A percentile compares a stretch with the other conserved stretches of the same genome.
phyloP scores from a whole-genome alignment of 2,797 vertebrate species.

The Acrossocheilus wenchowensis region DNA sequence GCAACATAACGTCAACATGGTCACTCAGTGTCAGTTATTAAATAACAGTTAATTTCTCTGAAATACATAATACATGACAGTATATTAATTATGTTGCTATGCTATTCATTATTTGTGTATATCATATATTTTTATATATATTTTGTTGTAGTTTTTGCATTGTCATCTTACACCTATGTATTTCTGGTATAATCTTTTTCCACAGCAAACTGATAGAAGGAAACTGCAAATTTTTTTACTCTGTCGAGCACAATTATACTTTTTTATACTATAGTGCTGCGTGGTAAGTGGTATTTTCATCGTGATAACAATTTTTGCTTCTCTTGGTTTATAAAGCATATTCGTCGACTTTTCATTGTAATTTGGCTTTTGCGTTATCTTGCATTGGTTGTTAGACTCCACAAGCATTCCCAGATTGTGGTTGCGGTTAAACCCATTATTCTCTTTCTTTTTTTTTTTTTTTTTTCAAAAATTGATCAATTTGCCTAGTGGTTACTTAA shows the following conservation, averaged over 20 bases:
- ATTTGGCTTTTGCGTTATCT: background rate
- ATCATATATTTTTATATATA: background rate
- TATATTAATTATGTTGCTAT: background rate
- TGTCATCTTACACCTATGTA: background rate
- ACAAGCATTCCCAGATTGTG: background rate
- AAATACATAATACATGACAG: background rate
- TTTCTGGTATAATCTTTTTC: background rate
- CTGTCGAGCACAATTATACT: background rate
- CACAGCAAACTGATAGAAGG: background rate
- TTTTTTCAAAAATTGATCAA: background rate
- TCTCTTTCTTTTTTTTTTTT: too few species aligned
- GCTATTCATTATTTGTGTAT: background rate
- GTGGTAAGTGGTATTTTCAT: background rate
- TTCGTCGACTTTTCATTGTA: background rate
- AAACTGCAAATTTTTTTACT: background rate
- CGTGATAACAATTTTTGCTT: background rate
- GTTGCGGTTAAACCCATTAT: background rate
- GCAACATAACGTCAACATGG: too few species aligned
- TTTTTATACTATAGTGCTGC: background rate
- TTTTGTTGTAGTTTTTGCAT: background rate
- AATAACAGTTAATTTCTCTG: background rate
- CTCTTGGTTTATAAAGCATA: background rate
- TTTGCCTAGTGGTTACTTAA: background rate
- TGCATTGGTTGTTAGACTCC: background rate
- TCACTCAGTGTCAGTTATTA: background rate